These are phyloP conservation scores for Melopsittacus undulatus DNA, from an alignment of 2,797 vertebrate species.

Conservation along the genomic window DNA sequence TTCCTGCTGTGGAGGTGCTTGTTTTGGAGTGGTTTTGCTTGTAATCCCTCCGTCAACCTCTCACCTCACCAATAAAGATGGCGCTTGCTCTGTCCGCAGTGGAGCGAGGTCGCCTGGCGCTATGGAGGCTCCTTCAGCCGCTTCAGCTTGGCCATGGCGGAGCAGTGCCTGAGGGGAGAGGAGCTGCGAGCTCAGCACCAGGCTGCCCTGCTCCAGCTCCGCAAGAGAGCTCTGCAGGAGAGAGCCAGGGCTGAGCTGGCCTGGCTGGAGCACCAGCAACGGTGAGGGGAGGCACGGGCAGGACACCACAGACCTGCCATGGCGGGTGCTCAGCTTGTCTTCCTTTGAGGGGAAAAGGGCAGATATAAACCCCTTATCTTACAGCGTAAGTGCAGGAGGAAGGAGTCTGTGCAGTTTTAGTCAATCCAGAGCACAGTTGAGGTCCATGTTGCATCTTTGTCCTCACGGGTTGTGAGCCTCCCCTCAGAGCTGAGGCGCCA, in stretches of 20 bases:
- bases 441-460: too few species aligned
- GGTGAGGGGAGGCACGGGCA: background rate
- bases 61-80: fast-evolving
- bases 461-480: background rate
- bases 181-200: constrained; percentile 66
- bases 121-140: background rate
- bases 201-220: constrained; percentile 69
- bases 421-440: fast-evolving
- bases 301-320: too few species aligned
- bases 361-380: background rate
- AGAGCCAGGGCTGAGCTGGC: constrained; percentile 63
- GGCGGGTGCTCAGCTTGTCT: fast-evolving
- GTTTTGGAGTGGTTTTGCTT: background rate
- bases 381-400: background rate
- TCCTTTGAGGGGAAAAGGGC: background rate
- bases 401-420: background rate
- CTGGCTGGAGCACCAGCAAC: constrained; percentile 56
- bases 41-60: fast-evolving
- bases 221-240: constrained; percentile 63
- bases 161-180: constrained; percentile 70
- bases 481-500: fast-evolving
- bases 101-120: constrained; percentile 7
- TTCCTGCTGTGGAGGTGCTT: fast-evolving
- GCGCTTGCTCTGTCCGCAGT: constrained; percentile 20
- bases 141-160: constrained; percentile 48